Evolutionary conservation across 2,113 vertebrate genomes (phyloP).

Genomic region (Myiozetetes cayanensis): DNA sequence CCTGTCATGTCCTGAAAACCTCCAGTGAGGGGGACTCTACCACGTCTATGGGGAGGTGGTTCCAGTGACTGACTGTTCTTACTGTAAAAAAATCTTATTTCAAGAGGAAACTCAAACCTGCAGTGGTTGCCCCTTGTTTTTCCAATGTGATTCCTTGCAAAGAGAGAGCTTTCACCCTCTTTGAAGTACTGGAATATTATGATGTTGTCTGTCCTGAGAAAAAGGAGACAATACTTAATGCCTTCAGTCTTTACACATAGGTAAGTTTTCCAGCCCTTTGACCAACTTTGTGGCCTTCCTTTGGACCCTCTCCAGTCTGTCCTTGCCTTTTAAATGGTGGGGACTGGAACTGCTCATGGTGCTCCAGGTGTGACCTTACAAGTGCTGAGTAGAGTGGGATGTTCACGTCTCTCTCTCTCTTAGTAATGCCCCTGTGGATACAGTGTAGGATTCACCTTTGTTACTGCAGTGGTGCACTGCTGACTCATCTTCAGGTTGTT

Average conservation of each 20-base stretch:
- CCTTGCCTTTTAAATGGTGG: background rate
- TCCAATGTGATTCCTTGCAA: background rate
- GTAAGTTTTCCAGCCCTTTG: background rate
- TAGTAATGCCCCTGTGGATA: rapidly evolving
- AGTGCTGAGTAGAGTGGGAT: background rate
- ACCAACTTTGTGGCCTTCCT: background rate
- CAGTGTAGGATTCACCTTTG: background rate
- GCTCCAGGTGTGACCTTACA: background rate
- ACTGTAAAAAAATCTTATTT: background rate
- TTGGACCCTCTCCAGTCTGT: background rate
- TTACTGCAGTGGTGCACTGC: background rate
- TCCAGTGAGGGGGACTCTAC: background rate
- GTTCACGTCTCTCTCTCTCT: background rate
- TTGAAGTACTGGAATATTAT: background rate
- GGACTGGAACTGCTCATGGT: background rate
- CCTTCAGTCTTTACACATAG: background rate
- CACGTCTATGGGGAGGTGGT: background rate
- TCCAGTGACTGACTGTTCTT: background rate
- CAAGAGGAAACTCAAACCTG: background rate
- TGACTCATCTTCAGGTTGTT: background rate
- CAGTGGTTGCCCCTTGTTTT: background rate
- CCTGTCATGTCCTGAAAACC: background rate
- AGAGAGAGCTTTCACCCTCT: background rate
- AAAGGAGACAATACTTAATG: background rate
- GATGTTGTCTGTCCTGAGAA: rapidly evolving